phyloP scores from a whole-genome alignment of 2,113 vertebrate genomes.

The Petrocephalus zakoni region DNA sequence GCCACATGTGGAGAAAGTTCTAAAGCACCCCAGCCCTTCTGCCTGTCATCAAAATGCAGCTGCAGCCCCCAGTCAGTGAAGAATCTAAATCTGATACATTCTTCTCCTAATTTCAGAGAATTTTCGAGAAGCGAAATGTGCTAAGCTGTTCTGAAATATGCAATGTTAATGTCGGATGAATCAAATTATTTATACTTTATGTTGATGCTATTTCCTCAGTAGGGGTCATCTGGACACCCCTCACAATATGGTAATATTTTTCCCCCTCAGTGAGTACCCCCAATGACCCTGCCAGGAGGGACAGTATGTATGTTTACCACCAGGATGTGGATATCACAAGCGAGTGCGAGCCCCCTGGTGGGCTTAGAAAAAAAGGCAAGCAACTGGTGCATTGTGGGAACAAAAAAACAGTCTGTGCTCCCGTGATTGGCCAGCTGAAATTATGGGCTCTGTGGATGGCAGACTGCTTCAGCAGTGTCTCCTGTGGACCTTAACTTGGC shows the following conservation, averaged over 20 bases:
- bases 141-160: background rate
- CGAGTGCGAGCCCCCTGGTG: conserved; percentile 57
- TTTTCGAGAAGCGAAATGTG: background rate
- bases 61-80: background rate
- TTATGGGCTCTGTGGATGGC: background rate
- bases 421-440: background rate
- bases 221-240: background rate
- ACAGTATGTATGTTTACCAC: conserved; percentile 71
- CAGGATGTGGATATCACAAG: conserved; percentile 74
- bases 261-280: conserved; percentile 60
- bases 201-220: background rate
- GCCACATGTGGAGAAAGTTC: background rate
- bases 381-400: conserved; percentile 39
- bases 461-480: background rate
- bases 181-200: background rate
- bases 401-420: conserved; percentile 26
- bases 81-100: too few relatives aligned
- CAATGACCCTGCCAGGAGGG: conserved; percentile 51
- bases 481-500: background rate
- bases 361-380: conserved; percentile 70
- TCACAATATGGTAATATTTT: background rate
- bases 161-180: background rate
- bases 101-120: background rate
- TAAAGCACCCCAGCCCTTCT: background rate
- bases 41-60: background rate